Evolutionary conservation across 2,888 invertebrate genomes (phyloP).

Genomic region (Tiphia femorata): DNA sequence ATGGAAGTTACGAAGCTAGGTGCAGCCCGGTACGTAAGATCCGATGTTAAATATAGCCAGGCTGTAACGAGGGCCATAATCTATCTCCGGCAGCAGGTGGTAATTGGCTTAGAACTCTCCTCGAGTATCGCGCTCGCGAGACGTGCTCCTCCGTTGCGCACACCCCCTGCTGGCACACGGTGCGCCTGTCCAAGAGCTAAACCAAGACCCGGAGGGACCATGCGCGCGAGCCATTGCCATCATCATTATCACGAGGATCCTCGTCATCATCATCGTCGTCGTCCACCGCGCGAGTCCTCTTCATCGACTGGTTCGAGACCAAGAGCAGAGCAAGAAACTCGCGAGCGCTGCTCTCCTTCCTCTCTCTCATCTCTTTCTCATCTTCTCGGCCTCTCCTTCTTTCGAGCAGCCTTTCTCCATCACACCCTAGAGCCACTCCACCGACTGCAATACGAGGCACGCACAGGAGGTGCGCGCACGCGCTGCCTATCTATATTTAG

Average conservation of each 20-base stretch:
- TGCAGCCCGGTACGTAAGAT: slow-evolving; percentile 14
- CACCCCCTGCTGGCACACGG: slow-evolving; percentile 1
- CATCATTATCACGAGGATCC: slow-evolving; percentile 36
- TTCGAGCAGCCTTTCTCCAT: slow-evolving; percentile 2
- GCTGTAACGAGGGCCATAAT: slow-evolving; percentile 48
- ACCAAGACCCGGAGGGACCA: slow-evolving; percentile 13
- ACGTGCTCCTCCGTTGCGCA: slow-evolving; percentile 7
- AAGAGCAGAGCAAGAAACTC: slow-evolving; percentile 39
- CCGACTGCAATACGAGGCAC: slow-evolving; percentile 31
- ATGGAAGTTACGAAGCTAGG: slow-evolving; percentile 10
- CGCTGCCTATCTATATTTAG: slow-evolving; percentile 57
- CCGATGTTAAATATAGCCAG: slow-evolving; percentile 43
- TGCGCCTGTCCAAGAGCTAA: background rate
- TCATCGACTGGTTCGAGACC: background rate
- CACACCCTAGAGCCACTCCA: background rate
- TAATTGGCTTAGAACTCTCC: slow-evolving; percentile 44
- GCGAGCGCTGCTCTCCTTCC: slow-evolving; percentile 38
- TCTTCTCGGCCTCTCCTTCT: slow-evolving; percentile 9
- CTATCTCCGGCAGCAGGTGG: slow-evolving; percentile 47
- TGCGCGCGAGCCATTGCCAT: slow-evolving; percentile 16
- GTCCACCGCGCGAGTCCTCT: slow-evolving; percentile 1
- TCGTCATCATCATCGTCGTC: slow-evolving; percentile 25
- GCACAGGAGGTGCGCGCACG: slow-evolving; percentile 37
- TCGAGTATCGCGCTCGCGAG: slow-evolving; percentile 29
- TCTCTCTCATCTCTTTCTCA: slow-evolving; percentile 12